phyloP scores from a whole-genome alignment of 2,797 vertebrate genomes.

The Hapalemur alaotrensis region DNA sequence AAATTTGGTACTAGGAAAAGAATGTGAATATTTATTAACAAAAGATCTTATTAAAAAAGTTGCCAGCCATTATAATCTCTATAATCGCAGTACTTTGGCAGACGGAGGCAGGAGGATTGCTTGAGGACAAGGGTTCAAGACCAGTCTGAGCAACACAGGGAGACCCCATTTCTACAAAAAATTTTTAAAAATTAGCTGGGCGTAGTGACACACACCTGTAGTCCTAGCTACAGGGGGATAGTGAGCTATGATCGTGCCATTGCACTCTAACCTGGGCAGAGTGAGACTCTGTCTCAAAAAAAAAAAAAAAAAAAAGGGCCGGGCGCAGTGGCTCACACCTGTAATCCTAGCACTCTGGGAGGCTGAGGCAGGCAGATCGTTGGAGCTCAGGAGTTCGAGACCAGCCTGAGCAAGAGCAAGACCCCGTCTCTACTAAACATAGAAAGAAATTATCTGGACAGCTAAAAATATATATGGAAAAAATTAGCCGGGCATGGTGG shows the following conservation, averaged over 20 bases:
- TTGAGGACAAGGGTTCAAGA: neutral
- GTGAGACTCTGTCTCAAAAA: neutral
- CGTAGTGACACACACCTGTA: neutral
- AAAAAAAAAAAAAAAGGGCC: neutral
- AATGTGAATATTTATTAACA: constrained; percentile 35
- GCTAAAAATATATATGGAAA: too few relatives aligned
- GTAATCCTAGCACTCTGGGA: too few relatives aligned
- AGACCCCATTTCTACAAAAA: neutral
- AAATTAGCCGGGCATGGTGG: too few relatives aligned
- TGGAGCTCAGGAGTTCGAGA: too few relatives aligned
- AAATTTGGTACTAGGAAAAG: constrained; percentile 58
- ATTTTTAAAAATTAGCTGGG: neutral
- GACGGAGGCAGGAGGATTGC: neutral
- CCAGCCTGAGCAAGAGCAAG: too few relatives aligned
- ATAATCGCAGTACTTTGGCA: neutral
- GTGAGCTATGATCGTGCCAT: neutral
- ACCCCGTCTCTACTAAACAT: too few relatives aligned
- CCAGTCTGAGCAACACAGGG: neutral
- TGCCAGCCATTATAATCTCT: neutral
- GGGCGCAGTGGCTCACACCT: too few relatives aligned
- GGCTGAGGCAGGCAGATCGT: too few relatives aligned
- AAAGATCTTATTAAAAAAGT: constrained; percentile 24
- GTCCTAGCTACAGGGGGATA: neutral
- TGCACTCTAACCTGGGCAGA: neutral
- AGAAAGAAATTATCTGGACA: too few relatives aligned